Evolutionary conservation across 1,140 invertebrate genomes (phyloP), one percentile per base, ranked within the genome.

Genomic region (Pristionchus pacificus): DNA sequence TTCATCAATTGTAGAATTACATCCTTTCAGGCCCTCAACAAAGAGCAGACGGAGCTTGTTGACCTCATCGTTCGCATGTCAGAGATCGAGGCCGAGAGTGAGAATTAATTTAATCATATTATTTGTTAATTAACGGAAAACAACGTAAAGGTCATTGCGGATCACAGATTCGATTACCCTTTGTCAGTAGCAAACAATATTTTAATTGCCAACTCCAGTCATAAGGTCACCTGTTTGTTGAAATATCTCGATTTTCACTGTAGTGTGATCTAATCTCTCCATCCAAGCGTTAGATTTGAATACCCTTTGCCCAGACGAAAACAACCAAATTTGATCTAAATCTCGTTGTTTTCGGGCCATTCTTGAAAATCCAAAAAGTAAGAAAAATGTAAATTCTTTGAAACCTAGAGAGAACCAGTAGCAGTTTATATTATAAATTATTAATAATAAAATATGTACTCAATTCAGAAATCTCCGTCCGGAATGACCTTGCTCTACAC

Each of bases 21-120:
- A n/a, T n/a, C n/a, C n/a, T n/a, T n/a, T n/a, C n/a, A n/a, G 49
- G 74, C 82, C 29, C 66, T 65, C 28, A 83, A 80, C 66, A 38
- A 73, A 27, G 79, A 82, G 55, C 82, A 82, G 65, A 74, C 62
- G 30, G 80, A 82, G 73, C 57, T 82, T 33, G 68, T 82, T 28
- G 76, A 84, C 24, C 68, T 82, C 31, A 75, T 82, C 25, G 74
- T 78, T 25, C 64, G 71, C 33, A 82, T 82, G 79, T 77, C 76
- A n/a, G 61, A 75, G 38, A 65, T 71, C 57, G 79, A 82, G 29
- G 80, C 80, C 13, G 80, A 82, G 70, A 83, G 80, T 83, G 70
- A 72, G 74, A 1, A 24, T 60, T 61, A 57, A 30, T 64, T 29
- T n/a, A 3, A 57, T 19, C 19, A 19, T 19, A 57, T 0, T 57